These are phyloP conservation scores for Equus przewalskii DNA, from an alignment of 2,113 vertebrate species.

Conservation along the genomic window DNA sequence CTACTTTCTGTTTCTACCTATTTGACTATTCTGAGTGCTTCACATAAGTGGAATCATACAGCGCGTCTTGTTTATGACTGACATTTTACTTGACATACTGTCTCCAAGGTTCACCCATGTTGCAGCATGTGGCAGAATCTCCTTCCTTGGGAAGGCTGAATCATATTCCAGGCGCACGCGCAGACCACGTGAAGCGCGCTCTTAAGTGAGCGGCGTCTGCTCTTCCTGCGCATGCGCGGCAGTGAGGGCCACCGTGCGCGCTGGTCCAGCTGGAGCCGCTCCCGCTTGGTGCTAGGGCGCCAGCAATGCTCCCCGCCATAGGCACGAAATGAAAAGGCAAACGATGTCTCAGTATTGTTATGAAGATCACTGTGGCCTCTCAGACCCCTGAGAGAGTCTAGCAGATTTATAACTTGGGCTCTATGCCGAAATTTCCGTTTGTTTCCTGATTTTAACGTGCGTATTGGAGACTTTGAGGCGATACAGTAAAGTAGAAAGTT, in stretches of 20 bases:
- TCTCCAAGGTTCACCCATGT: background rate
- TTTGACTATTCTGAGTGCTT: background rate
- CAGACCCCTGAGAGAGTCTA: background rate
- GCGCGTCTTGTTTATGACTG: background rate
- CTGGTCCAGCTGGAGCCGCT: fast-evolving
- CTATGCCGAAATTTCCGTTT: background rate
- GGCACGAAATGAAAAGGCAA: background rate
- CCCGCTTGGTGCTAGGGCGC: no score
- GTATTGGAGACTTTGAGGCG: background rate
- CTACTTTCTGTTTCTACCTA: background rate
- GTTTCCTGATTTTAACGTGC: background rate
- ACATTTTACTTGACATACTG: background rate
- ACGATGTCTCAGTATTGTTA: background rate
- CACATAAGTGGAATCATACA: background rate
- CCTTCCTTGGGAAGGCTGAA: background rate
- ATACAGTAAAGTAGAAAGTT: background rate
- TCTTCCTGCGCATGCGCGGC: fast-evolving
- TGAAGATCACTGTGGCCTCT: background rate
- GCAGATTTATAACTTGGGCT: background rate
- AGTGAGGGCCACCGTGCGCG: fast-evolving
- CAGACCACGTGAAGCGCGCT: fast-evolving
- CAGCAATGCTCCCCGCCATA: fast-evolving
- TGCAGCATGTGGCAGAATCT: fast-evolving
- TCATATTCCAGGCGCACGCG: fast-evolving
- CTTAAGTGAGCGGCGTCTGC: background rate